Base-by-base conservation (phyloP, 2,113 vertebrate genomes). In the Rhinolophus sinicus region DNA sequence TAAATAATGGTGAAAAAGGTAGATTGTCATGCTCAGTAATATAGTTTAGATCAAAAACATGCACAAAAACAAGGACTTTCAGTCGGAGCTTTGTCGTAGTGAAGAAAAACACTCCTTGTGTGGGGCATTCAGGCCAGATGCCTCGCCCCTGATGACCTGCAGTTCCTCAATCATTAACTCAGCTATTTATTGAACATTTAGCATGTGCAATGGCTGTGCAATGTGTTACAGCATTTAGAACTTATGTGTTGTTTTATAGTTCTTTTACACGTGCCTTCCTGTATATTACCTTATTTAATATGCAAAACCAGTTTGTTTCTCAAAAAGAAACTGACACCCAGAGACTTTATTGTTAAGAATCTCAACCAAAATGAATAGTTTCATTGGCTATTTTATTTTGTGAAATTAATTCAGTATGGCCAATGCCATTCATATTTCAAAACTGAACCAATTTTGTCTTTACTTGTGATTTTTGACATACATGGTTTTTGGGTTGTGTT, bases 321-420 rank as follows among this genome's bases (percentile, higher is more conserved):
- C 35, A 88, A 50, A 72, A 84, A 60, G 33, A 75, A 85, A 67
- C 33, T 33, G 52, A 94, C 44, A 77, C 24, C 54, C 47, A 47
- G 47, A 67, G 15, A 94, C 28, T 84, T 78, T 70, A 82, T 54
- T 88, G 21, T 90, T 88, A 69, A 93, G 38, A 52, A 76, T 75
- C 58, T 3, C 35, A 72, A n/a, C 12, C 54, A n/a, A 78, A 89
- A 56, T 8, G 12, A 85, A 35, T 60, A 80, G 13, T 0, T n/a
- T 24, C n/a, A 62, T 33, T 85, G 67, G 18, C 28, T 85, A 72
- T 73, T 75, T 86, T 80, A 60, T 33, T 80, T 93, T 81, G n/a
- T 75, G 8, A 86, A 90, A 19, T 81, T 73, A 73, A 89, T 86
- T 95, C 10, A 6, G 1, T 52, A 35, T 86, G 22, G 75, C 54